Evolutionary conservation across 2,113 vertebrate genomes (phyloP).

Genomic region (Stegostoma tigrinum): DNA sequence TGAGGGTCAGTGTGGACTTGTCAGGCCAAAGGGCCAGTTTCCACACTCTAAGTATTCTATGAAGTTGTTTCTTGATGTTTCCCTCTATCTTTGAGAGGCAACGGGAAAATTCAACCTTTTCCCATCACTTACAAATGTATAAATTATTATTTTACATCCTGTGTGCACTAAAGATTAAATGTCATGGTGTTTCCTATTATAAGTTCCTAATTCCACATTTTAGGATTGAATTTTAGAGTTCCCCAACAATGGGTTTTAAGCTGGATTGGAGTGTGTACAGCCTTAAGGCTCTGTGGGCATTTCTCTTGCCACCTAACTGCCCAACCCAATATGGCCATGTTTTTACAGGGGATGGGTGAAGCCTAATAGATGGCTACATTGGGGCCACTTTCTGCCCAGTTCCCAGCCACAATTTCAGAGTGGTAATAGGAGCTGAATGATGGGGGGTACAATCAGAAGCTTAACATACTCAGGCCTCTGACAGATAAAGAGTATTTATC

Average conservation of each 20-base stretch:
- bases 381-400: not conserved
- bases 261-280: no score
- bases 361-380: not conserved
- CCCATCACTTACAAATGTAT: not conserved
- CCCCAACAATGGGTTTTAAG: not conserved
- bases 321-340: not conserved
- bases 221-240: not conserved
- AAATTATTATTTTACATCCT: not conserved
- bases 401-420: not conserved
- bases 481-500: not conserved
- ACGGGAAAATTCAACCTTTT: not conserved
- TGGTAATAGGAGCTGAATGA: not conserved
- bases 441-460: not conserved
- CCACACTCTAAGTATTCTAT: no score
- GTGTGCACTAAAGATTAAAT: not conserved
- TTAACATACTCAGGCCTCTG: not conserved
- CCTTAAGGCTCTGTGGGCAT: not conserved
- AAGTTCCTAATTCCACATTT: not conserved
- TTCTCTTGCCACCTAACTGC: not conserved
- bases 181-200: not conserved
- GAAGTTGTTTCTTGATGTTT: not conserved
- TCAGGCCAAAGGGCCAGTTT: no score
- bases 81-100: not conserved
- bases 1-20: no score
- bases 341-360: not conserved